Base-by-base conservation (phyloP, 2,113 vertebrate species). In the Corythaixoides concolor region DNA sequence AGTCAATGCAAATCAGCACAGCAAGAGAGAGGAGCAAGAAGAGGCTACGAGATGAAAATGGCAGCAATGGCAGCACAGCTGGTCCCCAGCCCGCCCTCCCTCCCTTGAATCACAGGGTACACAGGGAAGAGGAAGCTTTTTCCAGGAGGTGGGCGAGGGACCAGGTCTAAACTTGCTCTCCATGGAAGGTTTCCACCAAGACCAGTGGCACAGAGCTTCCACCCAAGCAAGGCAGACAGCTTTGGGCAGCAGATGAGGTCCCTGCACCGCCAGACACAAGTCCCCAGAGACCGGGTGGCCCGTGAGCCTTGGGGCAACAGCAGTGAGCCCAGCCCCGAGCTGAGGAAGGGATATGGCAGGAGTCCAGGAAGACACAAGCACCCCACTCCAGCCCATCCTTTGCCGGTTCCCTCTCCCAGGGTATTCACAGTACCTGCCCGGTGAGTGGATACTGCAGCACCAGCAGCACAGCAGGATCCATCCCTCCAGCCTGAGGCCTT, bases 251-350 rank as follows among this genome's bases (percentile, higher is more conserved):
- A 39, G 47, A 32, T 0, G 8, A 35, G 30, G 30, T 9, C 45
- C 33, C 15, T 4, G 20, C 1, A 5, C 8, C 3, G 2, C n/a
- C 69, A 62, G 33, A 53, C 50, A 21, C 0, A 0, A 60, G 33
- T 23, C 50, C 62, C 26, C n/a, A 21, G 43, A 60, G 43, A 60
- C 88, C 2, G 12, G 45, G 78, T 1, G 8, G 52, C 53, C 72
- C 19, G 2, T 3, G 28, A 69, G 68, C 63, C 80, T 39, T 5
- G 1, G 52, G 39, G 37, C 9, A 64, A 11, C 11, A 27, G 27
- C 68, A 70, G 43, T 1, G 5, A 90, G 86, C 39, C 26, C 63
- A 76, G 45, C 73, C 52, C 58, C 0, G 1, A 82, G 75, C 70
- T 35, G 41, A 53, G 78, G 24, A 58, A 39, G 69, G 82, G 60